phyloP scores from a whole-genome alignment of 1,140 invertebrate species.

The Brachionus angularis region DNA sequence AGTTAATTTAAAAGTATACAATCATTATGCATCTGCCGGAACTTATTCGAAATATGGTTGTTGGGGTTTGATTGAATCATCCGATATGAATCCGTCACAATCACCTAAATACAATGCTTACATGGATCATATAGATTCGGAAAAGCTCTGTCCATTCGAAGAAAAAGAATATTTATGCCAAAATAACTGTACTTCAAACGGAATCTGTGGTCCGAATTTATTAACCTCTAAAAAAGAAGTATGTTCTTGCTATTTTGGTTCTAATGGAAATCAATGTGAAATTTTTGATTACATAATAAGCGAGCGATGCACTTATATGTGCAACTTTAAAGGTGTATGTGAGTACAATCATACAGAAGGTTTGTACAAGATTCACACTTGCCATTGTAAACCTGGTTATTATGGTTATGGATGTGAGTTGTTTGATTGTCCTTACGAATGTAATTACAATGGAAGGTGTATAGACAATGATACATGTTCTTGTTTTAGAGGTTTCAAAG shows the following conservation, averaged over 20 bases:
- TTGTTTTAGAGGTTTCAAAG: constrained; percentile 1
- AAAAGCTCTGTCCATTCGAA: background rate
- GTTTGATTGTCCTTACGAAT: background rate
- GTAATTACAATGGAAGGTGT: constrained; percentile 26
- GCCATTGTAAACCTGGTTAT: constrained; percentile 9
- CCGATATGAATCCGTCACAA: background rate
- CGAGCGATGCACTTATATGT: constrained; percentile 15
- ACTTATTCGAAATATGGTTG: background rate
- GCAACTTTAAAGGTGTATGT: background rate
- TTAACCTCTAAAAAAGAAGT: constrained; percentile 25
- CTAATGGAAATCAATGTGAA: background rate
- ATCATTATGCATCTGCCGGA: background rate
- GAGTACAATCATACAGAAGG: constrained; percentile 21
- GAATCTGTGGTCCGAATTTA: background rate
- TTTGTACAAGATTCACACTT: constrained; percentile 3
- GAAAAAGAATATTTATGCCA: constrained; percentile 14
- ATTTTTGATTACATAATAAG: background rate
- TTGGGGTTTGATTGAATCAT: constrained; percentile 5
- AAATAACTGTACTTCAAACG: constrained; percentile 1
- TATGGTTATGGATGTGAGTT: constrained; percentile 32
- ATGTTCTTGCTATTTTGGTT: constrained; percentile 8
- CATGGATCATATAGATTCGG: constrained; percentile 12
- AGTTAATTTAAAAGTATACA: background rate
- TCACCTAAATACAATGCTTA: constrained; percentile 24
- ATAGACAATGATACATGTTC: constrained; percentile 19